Evolutionary conservation across 2,797 vertebrate species (phyloP).

Genomic region (Poecilia picta): DNA sequence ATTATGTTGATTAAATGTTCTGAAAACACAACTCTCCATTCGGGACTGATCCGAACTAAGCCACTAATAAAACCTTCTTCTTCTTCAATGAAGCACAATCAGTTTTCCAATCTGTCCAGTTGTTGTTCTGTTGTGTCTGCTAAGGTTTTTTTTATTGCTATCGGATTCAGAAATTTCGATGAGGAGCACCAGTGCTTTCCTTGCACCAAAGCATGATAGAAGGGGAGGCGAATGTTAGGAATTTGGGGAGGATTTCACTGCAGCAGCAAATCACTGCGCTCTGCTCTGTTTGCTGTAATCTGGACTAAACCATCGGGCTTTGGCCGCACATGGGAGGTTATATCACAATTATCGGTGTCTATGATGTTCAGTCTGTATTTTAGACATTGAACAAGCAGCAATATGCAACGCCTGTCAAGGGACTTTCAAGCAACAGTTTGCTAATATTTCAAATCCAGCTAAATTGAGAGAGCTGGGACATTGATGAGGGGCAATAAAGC

Average conservation of each 20-base stretch:
- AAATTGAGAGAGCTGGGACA: neutral
- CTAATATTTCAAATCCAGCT: neutral
- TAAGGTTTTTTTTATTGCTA: conserved; percentile 4
- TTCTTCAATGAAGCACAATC: neutral
- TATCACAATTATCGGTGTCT: conserved; percentile 30
- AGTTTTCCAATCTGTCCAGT: neutral
- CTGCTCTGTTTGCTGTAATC: conserved; percentile 63
- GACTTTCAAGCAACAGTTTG: neutral
- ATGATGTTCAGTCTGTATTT: conserved; percentile 10
- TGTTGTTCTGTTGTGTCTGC: neutral
- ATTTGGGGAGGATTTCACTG: conserved; percentile 51
- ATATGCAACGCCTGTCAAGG: neutral
- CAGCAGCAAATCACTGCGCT: conserved; percentile 42
- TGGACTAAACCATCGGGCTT: conserved; percentile 66
- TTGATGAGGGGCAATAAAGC: neutral
- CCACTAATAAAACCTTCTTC: neutral
- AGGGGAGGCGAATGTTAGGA: conserved; percentile 9
- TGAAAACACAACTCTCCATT: neutral
- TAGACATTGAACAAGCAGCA: neutral
- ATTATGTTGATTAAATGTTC: neutral
- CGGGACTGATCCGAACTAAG: neutral
- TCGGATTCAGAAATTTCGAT: conserved; percentile 8
- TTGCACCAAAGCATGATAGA: conserved; percentile 4
- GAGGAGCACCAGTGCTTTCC: neutral
- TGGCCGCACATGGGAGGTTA: conserved; percentile 66